Conservation (phyloP, 2,113 vertebrate genomes). For the Phoxinus phoxinus region DNA sequence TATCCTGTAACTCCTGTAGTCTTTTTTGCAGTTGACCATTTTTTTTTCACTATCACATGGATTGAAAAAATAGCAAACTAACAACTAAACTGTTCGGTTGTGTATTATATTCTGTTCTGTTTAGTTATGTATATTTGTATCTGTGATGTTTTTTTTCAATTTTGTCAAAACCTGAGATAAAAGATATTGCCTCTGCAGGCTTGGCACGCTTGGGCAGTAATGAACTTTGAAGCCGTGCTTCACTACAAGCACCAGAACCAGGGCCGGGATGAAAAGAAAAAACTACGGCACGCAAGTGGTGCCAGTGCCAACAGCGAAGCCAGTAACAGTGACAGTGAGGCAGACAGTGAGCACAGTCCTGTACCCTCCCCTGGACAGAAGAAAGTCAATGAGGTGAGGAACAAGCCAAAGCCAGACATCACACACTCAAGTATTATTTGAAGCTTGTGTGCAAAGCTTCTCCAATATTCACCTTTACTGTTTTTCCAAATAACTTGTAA, state of each 20-base stretch:
- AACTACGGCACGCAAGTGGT: slow-evolving; percentile 86
- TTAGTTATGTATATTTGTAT: neutral
- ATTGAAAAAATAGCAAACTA: no score
- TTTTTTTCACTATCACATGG: no score
- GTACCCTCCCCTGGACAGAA: slow-evolving; percentile 92
- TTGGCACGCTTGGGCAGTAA: slow-evolving; percentile 99
- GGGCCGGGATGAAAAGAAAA: slow-evolving; percentile 93
- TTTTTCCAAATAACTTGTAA: slow-evolving; percentile 9
- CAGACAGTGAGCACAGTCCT: slow-evolving; percentile 93
- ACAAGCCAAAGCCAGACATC: slow-evolving; percentile 1
- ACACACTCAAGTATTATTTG: neutral
- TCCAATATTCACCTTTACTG: neutral
- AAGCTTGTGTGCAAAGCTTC: slow-evolving; percentile 4
- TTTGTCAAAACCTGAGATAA: neutral
- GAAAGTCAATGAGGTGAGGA: slow-evolving; percentile 89
- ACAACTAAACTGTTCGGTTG: no score
- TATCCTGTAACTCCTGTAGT: no score
- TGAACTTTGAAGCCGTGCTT: slow-evolving; percentile 98
- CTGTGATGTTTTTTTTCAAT: neutral
- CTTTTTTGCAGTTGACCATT: no score
- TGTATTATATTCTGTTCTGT: no score
- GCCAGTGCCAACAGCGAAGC: slow-evolving; percentile 90
- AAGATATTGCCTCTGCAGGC: slow-evolving; percentile 76
- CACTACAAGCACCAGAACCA: slow-evolving; percentile 98
- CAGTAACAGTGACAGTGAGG: slow-evolving; percentile 95